A percentile compares a stretch with the other conserved stretches of the same genome.
phyloP scores from a whole-genome alignment of 2,113 vertebrate genomes.

The Hemibates koningsi region DNA sequence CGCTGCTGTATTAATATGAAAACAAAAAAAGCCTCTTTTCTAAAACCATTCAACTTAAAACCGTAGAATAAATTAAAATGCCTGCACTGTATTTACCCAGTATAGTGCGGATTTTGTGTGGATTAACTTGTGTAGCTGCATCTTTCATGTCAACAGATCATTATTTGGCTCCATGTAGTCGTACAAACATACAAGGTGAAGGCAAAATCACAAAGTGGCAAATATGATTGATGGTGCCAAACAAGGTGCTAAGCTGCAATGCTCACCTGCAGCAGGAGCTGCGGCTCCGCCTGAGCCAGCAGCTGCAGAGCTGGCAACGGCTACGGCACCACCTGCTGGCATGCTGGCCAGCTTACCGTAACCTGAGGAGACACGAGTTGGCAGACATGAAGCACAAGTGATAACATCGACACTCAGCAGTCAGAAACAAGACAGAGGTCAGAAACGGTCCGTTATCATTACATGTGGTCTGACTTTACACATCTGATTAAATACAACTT shows the following conservation, averaged over 20 bases:
- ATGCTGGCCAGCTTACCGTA: constrained; percentile 89
- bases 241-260: constrained; percentile 5
- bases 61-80: not conserved
- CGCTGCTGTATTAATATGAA: not conserved
- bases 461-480: not conserved
- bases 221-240: not conserved
- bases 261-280: constrained; percentile 77
- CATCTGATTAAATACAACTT: not conserved
- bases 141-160: not conserved
- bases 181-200: not conserved
- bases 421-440: not conserved
- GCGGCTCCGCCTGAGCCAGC: constrained; percentile 64
- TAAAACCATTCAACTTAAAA: not conserved
- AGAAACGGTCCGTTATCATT: not conserved
- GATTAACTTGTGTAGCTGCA: not conserved
- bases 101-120: not conserved
- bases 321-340: constrained; percentile 82
- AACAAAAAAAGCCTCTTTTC: not conserved
- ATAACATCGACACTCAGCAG: not conserved
- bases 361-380: constrained; percentile 66
- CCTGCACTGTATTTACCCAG: not conserved
- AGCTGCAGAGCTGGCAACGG: constrained; percentile 71
- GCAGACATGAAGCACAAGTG: not conserved
- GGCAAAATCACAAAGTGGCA: not conserved
- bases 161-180: not conserved